These are phyloP conservation scores for Aporophyla nigra DNA, from an alignment of 2,888 invertebrate genomes.

Conservation along the genomic window DNA sequence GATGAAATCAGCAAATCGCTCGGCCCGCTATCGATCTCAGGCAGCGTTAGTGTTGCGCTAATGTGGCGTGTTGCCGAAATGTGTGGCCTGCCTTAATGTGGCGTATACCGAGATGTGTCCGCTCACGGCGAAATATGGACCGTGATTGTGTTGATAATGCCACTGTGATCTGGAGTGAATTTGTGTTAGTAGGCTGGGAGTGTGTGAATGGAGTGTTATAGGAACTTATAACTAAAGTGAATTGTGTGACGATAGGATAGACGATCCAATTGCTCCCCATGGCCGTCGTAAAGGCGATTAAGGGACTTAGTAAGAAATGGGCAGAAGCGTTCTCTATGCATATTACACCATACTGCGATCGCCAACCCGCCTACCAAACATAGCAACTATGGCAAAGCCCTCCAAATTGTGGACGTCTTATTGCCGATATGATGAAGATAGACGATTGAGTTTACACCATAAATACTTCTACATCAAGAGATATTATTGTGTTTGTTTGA, in stretches of 20 bases:
- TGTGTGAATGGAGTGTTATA: background rate
- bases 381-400: too few species aligned
- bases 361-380: too few species aligned
- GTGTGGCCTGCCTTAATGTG: slow-evolving; percentile 14
- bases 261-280: too few species aligned
- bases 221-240: background rate
- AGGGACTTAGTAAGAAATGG: too few species aligned
- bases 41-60: slow-evolving; percentile 20
- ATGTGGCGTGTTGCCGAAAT: slow-evolving; percentile 11
- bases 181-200: background rate
- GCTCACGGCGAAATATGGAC: slow-evolving; percentile 18
- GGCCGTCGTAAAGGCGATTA: too few species aligned
- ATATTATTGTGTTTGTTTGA: too few species aligned
- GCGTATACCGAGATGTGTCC: slow-evolving; percentile 6
- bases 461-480: background rate
- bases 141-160: slow-evolving; percentile 41
- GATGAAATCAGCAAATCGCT: slow-evolving; percentile 16
- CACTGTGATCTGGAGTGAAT: slow-evolving; percentile 13
- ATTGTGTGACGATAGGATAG: background rate
- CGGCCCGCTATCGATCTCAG: slow-evolving; percentile 25
- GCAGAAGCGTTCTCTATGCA: too few species aligned
- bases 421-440: too few species aligned
- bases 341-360: too few species aligned
- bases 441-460: background rate
- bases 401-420: too few species aligned